A percentile compares a stretch with the other conserved stretches of the same genome.
Evolutionary conservation across 2,888 invertebrate genomes (phyloP).

Genomic region (Tiliacea citrago): DNA sequence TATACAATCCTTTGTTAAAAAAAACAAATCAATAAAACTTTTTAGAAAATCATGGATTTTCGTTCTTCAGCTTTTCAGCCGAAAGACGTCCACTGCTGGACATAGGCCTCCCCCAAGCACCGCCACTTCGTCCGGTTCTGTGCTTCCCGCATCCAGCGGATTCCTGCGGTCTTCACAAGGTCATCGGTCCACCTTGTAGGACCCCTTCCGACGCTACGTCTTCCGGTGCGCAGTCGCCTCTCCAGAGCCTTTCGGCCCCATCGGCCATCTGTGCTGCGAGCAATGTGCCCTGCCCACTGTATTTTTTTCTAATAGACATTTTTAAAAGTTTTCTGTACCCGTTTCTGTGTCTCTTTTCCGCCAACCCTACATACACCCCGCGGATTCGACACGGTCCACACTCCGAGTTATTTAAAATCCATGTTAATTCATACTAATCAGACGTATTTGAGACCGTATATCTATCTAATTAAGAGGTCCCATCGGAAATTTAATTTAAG

Average conservation of each 20-base stretch:
- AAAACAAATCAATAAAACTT: background rate
- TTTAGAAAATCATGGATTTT: background rate
- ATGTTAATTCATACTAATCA: slow-evolving; percentile 65
- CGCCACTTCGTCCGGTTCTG: no score
- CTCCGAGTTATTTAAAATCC: slow-evolving; percentile 67
- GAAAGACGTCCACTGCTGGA: no score
- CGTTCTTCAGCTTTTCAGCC: background rate
- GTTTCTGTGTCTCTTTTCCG: background rate
- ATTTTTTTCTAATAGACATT: background rate
- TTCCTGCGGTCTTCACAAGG: no score
- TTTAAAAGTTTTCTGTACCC: background rate
- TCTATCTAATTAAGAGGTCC: slow-evolving; percentile 63
- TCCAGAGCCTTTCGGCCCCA: no score
- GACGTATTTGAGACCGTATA: slow-evolving; percentile 60
- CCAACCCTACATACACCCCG: slow-evolving; percentile 59
- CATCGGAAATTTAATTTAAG: slow-evolving; percentile 60
- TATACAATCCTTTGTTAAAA: background rate
- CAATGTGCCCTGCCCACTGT: no score
- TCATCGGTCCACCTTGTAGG: no score
- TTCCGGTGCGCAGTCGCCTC: no score
- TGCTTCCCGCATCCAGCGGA: no score
- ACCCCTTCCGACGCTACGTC: no score
- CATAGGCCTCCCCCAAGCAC: no score
- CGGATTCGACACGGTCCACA: slow-evolving; percentile 62
- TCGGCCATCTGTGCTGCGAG: no score